Evolutionary conservation across 1,140 invertebrate species (phyloP), one percentile per base, ranked within the genome.

Genomic region (Trichomalopsis sarcophagae): DNA sequence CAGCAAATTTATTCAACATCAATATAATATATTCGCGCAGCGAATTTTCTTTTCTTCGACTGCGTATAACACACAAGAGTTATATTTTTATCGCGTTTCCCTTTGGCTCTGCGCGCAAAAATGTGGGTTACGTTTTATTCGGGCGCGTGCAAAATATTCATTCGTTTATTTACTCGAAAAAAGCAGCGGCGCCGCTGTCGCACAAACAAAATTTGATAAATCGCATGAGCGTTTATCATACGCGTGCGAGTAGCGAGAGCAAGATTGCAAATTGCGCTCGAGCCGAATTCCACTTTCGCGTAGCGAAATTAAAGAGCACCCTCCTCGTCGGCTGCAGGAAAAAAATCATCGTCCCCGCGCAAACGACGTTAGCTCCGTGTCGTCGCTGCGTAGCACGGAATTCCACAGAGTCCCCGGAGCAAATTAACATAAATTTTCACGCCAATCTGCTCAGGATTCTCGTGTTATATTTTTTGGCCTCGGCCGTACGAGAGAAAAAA

Each of bases 401-500:
- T 33, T 33, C 27, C 21, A 44, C 11, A 76, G 36, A 33, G 82
- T 66, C 77, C 77, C 50, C 3, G 44, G 76, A 76, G 73, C 27
- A 40, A 85, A 82, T 85, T 85, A 85, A 85, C 84, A 85, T 85
- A 85, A 85, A 85, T 85, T 85, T 82, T 85, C 79, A 78, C 80
- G 73, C 27, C 84, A 82, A 85, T 85, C 71, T 85, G 84, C 44
- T 17, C 47, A 17, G 33, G 50, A 81, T 76, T 23, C 47, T 47
- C 44, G 40, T 44, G 40, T 27, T 27, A 27, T 44, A 36, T 44
- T 27, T 76, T 81, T 81, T n/a, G 36, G 2, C 33, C 2, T 77
- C 23, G 36, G 66, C 50, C 9, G 10, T 44, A 44, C 1, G 68
- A 84, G 74, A 86, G 81, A 10, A 73, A 85, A 89, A 88, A 88